Conservation (phyloP, 2,113 vertebrate genomes). For the Sorex araneus region DNA sequence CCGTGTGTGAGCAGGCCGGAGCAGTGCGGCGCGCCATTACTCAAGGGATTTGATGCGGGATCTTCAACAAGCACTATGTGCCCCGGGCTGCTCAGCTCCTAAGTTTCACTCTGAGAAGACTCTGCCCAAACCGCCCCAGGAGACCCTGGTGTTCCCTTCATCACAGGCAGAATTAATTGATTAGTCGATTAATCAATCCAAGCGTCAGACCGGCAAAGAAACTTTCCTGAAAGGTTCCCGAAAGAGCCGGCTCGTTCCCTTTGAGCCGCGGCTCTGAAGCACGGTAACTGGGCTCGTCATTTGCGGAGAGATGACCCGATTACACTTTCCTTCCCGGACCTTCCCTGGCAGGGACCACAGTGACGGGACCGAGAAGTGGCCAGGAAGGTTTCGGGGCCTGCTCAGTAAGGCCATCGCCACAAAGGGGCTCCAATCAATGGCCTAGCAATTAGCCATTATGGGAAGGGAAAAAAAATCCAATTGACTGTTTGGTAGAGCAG, state of each 20-base stretch:
- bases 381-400: not conserved
- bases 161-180: not conserved
- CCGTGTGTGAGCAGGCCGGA: not conserved
- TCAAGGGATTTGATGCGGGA: too few relatives aligned
- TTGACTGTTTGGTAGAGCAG: constrained; percentile 82
- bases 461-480: constrained; percentile 66
- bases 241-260: not conserved
- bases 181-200: too few relatives aligned
- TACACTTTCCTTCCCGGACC: not conserved
- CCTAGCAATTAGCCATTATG: constrained; percentile 80
- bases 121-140: not conserved
- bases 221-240: not conserved
- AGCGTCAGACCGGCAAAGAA: not conserved
- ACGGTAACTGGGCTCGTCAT: not conserved
- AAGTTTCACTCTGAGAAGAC: not conserved
- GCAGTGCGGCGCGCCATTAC: not conserved
- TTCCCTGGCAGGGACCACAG: constrained; percentile 51
- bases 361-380: constrained; percentile 36
- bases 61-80: not conserved
- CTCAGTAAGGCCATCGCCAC: constrained; percentile 75
- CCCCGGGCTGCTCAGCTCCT: not conserved
- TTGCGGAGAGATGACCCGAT: constrained; percentile 42
- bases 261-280: not conserved
- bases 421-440: constrained; percentile 78
- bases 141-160: not conserved